phyloP scores from a whole-genome alignment of 2,797 vertebrate species.

The Rhinogobio ventralis region DNA sequence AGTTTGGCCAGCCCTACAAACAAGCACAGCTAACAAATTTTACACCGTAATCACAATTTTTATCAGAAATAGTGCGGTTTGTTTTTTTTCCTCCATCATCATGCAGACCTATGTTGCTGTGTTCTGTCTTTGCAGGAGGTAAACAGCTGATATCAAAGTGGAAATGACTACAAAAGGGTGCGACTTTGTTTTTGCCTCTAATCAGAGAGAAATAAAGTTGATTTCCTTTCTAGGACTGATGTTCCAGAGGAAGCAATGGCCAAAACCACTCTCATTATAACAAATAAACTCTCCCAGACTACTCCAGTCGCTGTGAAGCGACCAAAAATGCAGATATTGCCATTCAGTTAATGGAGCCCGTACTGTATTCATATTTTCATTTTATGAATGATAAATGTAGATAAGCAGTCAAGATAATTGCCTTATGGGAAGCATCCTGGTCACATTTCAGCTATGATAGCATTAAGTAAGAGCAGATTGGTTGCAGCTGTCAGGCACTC shows the following conservation, averaged over 20 bases:
- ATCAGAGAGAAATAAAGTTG: slow-evolving; percentile 13
- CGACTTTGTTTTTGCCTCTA: slow-evolving; percentile 8
- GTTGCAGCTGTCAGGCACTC: slow-evolving; percentile 14
- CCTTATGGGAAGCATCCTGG: slow-evolving; percentile 5
- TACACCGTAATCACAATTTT: not conserved
- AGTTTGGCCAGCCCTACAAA: not conserved
- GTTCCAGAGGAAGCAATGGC: not conserved
- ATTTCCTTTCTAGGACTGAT: slow-evolving; percentile 14
- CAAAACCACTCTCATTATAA: not conserved
- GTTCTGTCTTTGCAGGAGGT: not conserved
- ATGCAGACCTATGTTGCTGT: too few relatives aligned
- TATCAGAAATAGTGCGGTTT: not conserved
- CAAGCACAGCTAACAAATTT: not conserved
- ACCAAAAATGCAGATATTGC: not conserved
- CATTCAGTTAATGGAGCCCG: not conserved
- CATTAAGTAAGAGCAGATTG: slow-evolving; percentile 14
- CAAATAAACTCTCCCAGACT: not conserved
- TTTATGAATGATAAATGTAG: slow-evolving; percentile 15
- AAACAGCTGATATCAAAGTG: not conserved
- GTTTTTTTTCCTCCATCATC: not conserved
- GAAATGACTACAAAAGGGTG: not conserved
- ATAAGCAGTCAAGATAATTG: slow-evolving; percentile 14
- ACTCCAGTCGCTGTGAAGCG: slow-evolving; percentile 15
- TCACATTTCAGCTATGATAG: slow-evolving; percentile 22
- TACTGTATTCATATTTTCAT: not conserved